Evolutionary conservation across 2,797 vertebrate genomes (phyloP), one percentile per base, ranked within the genome.

Genomic region (Oreortyx pictus): DNA sequence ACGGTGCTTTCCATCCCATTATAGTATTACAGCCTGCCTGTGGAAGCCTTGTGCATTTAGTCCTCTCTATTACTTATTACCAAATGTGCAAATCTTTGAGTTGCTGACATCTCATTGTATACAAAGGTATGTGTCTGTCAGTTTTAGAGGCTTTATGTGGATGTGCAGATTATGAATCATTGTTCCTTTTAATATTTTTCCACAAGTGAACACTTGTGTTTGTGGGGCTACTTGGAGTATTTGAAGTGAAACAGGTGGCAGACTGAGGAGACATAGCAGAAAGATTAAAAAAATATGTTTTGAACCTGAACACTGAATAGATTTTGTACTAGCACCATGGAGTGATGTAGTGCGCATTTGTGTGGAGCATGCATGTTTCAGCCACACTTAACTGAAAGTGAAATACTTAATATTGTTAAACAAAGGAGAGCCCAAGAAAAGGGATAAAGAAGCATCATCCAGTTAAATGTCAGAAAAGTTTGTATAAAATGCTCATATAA

Each of bases 291-390:
- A 31, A 33, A 9, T 22, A 0, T 18, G 43, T 49, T 75, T 71
- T 81, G 60, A 49, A 25, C 35, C 7, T 71, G 74, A 83, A 29
- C 8, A 27, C 9, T n/a, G 64, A 16, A 9, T 67, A 37, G 31
- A 33, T 50, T 73, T 72, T 50, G 25, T 13, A 41, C 19, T 11
- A 77, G 23, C 29, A 61, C 19, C 9, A 2, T 37, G 18, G 44
- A 24, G 31, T 25, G 52, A 2, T 50, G 49, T 33, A 52, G 2
- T n/a, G 43, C 39, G n/a, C 4, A 1, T 46, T 46, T 5, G 2
- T 56, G 2, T 10, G 20, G 43, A 11, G 14, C 29, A 27, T 13
- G 20, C 5, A 14, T 6, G 3, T 61, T 80, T 25, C 29, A 59
- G 3, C 25, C 22, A 39, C 31, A 1, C 25, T 4, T 22, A 71